These are phyloP conservation scores for Petrophora chlorosata DNA, from an alignment of 2,888 invertebrate species.

Conservation along the genomic window DNA sequence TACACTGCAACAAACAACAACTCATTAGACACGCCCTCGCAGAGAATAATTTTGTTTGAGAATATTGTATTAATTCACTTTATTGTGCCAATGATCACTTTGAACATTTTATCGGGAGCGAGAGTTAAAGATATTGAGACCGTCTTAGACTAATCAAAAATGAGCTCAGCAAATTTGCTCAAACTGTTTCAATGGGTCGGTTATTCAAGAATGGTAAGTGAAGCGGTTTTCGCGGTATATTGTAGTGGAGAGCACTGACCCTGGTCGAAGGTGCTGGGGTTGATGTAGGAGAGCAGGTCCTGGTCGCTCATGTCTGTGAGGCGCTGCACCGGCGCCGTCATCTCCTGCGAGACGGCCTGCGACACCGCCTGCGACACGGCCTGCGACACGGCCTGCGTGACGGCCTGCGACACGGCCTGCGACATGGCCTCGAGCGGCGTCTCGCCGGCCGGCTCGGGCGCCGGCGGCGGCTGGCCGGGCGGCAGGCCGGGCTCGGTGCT, in stretches of 20 bases:
- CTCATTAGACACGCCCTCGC: too few relatives aligned
- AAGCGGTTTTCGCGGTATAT: conserved; percentile 46
- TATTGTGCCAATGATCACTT: too few relatives aligned
- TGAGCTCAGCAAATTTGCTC: too few relatives aligned
- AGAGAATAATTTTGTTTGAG: too few relatives aligned
- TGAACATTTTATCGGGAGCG: too few relatives aligned
- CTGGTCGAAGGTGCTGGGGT: conserved; percentile 95
- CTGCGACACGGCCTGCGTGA: conserved; percentile 76
- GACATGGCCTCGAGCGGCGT: conserved; percentile 75
- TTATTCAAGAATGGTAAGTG: conserved; percentile 64
- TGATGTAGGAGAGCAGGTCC: conserved; percentile 94
- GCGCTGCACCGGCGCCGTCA: conserved; percentile 86
- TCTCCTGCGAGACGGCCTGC: conserved; percentile 78
- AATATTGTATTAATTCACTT: too few relatives aligned
- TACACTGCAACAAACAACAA: conserved; percentile 67
- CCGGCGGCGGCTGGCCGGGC: conserved; percentile 48
- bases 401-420: conserved; percentile 79
- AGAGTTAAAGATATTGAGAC: too few relatives aligned
- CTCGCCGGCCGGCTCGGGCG: conserved; percentile 63
- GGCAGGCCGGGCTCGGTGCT: conserved; percentile 57
- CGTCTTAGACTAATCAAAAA: too few relatives aligned
- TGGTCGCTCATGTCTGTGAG: conserved; percentile 94
- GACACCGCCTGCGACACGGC: conserved; percentile 78
- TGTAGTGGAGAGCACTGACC: conserved; percentile 80
- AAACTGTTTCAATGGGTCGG: too few relatives aligned